Conservation (phyloP, 2,113 vertebrate species). For the Bolborhynchus lineola region DNA sequence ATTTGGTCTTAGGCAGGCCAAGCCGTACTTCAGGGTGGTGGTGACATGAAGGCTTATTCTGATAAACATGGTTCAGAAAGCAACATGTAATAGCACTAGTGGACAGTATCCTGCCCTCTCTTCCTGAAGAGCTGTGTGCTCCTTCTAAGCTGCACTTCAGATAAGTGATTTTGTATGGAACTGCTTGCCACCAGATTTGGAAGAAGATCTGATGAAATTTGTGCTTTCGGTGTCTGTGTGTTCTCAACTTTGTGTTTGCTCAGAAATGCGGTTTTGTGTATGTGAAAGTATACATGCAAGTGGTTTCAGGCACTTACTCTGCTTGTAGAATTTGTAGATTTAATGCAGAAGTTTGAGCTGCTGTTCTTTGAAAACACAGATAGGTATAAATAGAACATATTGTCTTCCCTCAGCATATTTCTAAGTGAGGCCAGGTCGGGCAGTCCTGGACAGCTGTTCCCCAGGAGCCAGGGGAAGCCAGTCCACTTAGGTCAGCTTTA, state of each 20-base stretch:
- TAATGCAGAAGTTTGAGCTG: neutral
- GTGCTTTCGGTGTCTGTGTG: neutral
- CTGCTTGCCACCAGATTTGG: neutral
- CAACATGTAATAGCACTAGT: rapidly evolving
- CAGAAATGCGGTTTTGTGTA: rapidly evolving
- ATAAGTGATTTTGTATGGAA: neutral
- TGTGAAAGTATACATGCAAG: neutral
- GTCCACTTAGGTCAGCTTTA: neutral
- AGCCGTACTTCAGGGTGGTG: neutral
- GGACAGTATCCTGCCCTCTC: neutral
- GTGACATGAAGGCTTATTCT: neutral
- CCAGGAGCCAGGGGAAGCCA: neutral
- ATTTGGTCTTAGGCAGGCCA: neutral
- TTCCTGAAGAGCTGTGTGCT: neutral
- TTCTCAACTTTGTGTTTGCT: neutral
- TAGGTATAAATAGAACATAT: neutral
- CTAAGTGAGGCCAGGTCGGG: neutral
- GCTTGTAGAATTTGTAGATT: neutral
- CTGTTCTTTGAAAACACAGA: neutral
- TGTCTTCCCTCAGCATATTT: neutral
- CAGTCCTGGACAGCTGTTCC: neutral
- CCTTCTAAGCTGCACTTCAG: neutral
- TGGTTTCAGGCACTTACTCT: neutral
- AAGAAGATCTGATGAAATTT: neutral
- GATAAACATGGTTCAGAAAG: rapidly evolving